Percentiles rank a stretch among this genome's conserved stretches.
Conservation (phyloP, 2,797 vertebrate genomes). For the Pantherophis alleghaniensis region DNA sequence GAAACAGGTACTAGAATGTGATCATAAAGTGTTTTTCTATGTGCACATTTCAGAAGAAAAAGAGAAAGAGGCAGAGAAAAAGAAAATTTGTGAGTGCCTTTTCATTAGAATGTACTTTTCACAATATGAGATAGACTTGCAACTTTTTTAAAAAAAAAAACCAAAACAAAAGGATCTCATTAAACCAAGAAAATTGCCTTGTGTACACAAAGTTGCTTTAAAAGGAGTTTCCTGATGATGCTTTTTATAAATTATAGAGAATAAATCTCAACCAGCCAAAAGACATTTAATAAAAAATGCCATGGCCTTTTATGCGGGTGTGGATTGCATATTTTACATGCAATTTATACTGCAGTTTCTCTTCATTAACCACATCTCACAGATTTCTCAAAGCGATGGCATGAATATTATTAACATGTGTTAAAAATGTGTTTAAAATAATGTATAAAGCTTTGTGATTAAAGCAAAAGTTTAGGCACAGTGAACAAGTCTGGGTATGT, state of each 20-base stretch:
- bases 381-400: conserved; percentile 69
- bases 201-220: conserved; percentile 67
- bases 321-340: conserved; percentile 71
- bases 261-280: conserved; percentile 73
- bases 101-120: conserved; percentile 70
- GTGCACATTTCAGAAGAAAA: conserved; percentile 53
- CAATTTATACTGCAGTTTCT: conserved; percentile 75
- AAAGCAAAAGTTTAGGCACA: conserved; percentile 66
- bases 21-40: not conserved
- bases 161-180: conserved; percentile 66
- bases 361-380: conserved; percentile 74
- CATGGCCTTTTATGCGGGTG: conserved; percentile 63
- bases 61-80: conserved; percentile 54
- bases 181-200: conserved; percentile 71
- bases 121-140: conserved; percentile 64
- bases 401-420: conserved; percentile 77
- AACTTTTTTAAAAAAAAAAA: conserved; percentile 46
- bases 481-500: conserved; percentile 55
- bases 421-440: conserved; percentile 71
- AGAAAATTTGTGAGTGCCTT: conserved; percentile 52
- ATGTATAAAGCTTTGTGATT: conserved; percentile 63
- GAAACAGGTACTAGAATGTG: conserved; percentile 23
- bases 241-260: conserved; percentile 69
- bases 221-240: conserved; percentile 65
- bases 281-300: conserved; percentile 71